Evolutionary conservation across 2,888 invertebrate species (phyloP), one percentile per base, ranked within the genome.

Genomic region (Sceliomorpha sp.): DNA sequence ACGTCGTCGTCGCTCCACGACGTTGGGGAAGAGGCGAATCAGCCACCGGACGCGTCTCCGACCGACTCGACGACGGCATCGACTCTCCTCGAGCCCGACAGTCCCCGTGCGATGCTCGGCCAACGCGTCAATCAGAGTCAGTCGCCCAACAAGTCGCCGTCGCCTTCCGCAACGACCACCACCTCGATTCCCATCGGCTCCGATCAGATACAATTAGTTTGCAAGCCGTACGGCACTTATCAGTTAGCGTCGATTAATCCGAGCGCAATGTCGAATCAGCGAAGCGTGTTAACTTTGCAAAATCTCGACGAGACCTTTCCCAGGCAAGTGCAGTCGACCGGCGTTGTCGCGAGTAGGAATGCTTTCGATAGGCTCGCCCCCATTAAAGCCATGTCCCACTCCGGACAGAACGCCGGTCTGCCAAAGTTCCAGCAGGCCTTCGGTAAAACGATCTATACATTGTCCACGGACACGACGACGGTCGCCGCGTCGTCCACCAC

Each of bases 341-440:
- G 36, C 59, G n/a, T n/a, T n/a, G n/a, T n/a, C n/a, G n/a, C n/a
- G n/a, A n/a, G n/a, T n/a, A n/a, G n/a, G n/a, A 81, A 64, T n/a
- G 69, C 77, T 8, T 86, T 78, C 51, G 85, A 85, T 1, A 79
- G 83, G 51, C 10, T 79, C 8, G 47, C 77, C 1, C 37, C 75
- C 0, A 69, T 78, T 5, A 85, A 73, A 39, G 55, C 50, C 1
- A 66, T 74, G n/a, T 26, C 78, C 2, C 80, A 78, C 4, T 48
- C 79, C 0, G 42, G 73, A 0, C 85, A 82, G 14, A 88, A 85
- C 44, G 64, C 88, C 0, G 86, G 91, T 50, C 88, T 94, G 62
- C 94, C 94, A 1, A 94, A 94, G 86, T 94, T 94, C 82, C 94
- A 94, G 81, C 94, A 94, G 87, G 94, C 93, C 0, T 94, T 94